Percentiles rank a stretch among this genome's conserved stretches.
Evolutionary conservation across 1,140 invertebrate genomes (phyloP).

Genomic region (Heliconius hermathena): DNA sequence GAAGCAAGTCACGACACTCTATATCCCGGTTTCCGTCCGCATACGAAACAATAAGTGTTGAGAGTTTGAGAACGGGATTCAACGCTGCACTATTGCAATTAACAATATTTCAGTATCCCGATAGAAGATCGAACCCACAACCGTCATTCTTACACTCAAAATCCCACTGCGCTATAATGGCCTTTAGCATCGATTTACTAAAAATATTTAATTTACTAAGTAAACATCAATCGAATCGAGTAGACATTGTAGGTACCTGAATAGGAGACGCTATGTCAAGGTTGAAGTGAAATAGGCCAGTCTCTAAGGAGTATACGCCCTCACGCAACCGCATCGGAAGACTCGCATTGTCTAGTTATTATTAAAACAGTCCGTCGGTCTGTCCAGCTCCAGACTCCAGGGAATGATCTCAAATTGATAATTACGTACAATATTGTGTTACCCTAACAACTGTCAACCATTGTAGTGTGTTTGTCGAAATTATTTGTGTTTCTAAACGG

Average conservation of each 20-base stretch:
- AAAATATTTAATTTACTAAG: slow-evolving; percentile 9
- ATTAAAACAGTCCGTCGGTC: neutral
- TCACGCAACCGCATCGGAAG: slow-evolving; percentile 13
- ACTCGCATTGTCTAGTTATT: slow-evolving; percentile 9
- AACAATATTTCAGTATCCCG: too few relatives aligned
- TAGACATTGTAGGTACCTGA: neutral
- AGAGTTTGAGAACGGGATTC: too few relatives aligned
- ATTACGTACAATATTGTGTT: neutral
- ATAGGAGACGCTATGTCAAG: neutral
- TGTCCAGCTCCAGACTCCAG: neutral
- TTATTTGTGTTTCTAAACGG: too few relatives aligned
- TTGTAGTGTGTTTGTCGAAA: too few relatives aligned
- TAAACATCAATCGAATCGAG: neutral
- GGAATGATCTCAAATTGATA: neutral
- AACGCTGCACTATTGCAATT: too few relatives aligned
- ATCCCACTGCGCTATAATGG: neutral
- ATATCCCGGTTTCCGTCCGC: too few relatives aligned
- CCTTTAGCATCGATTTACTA: neutral
- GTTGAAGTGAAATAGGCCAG: neutral
- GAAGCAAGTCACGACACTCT: too few relatives aligned
- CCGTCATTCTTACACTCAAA: too few relatives aligned
- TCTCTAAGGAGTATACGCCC: slow-evolving; percentile 4
- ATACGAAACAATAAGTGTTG: too few relatives aligned
- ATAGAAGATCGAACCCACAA: too few relatives aligned
- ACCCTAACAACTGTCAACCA: neutral